phyloP scores from a whole-genome alignment of 2,797 vertebrate species.

The Oreochromis mossambicus region DNA sequence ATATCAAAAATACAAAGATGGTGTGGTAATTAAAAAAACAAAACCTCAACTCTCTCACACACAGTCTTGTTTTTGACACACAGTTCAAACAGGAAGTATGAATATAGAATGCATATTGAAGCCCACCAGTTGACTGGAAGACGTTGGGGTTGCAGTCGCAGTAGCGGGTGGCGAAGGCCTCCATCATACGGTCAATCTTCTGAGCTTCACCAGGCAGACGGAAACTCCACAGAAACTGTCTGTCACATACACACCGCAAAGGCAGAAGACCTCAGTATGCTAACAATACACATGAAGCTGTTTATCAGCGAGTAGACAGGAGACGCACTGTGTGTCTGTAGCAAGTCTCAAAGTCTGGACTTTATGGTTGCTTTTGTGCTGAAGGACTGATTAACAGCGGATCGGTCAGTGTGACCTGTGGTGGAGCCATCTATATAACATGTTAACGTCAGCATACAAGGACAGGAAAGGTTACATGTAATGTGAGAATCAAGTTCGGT shows the following conservation, averaged over 20 bases:
- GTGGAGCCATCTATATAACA: not conserved
- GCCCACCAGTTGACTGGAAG: constrained; percentile 88
- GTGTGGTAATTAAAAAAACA: not conserved
- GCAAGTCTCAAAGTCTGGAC: not conserved
- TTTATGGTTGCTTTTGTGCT: not conserved
- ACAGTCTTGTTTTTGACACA: not conserved
- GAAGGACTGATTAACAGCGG: not conserved
- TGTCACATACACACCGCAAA: constrained; percentile 33
- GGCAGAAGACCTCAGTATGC: not conserved
- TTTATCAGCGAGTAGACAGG: not conserved
- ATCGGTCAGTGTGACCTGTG: accelerated
- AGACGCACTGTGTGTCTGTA: not conserved
- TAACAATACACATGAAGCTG: not conserved
- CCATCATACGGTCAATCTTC: constrained; percentile 98
- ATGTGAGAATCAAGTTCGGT: too few relatives aligned
- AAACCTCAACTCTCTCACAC: not conserved
- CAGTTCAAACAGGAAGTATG: constrained; percentile 1
- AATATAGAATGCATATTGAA: not conserved
- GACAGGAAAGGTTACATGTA: not conserved
- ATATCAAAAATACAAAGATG: not conserved
- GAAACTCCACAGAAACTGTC: constrained; percentile 95
- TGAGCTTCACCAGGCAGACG: constrained; percentile 91
- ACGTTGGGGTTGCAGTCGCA: constrained; percentile 85
- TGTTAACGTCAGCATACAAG: not conserved
- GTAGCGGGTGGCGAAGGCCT: constrained; percentile 89